Percentiles rank a stretch among this genome's conserved stretches.
phyloP scores from a whole-genome alignment of 2,113 vertebrate genomes.

The Indicator maculatus region DNA sequence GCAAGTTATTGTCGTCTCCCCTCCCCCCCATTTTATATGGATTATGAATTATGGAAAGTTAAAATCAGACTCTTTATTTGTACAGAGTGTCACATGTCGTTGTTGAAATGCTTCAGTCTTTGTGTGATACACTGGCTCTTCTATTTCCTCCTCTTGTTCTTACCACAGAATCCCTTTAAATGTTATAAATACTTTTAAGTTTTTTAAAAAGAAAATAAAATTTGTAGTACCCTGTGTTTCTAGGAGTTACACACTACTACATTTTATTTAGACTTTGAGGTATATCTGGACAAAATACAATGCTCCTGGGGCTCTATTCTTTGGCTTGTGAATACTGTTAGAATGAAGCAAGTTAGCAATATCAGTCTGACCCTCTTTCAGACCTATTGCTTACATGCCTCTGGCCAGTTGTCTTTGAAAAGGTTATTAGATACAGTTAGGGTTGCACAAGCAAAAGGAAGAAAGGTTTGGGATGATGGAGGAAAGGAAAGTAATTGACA shows the following conservation, averaged over 20 bases:
- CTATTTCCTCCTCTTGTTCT: neutral
- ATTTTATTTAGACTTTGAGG: neutral
- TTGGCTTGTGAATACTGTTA: neutral
- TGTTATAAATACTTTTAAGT: neutral
- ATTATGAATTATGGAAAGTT: neutral
- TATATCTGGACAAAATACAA: neutral
- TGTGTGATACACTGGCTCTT: neutral
- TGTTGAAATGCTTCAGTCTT: neutral
- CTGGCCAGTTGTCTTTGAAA: neutral
- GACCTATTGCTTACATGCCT: neutral
- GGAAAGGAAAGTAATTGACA: neutral
- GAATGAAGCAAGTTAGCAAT: neutral
- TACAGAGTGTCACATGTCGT: neutral
- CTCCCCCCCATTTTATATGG: neutral
- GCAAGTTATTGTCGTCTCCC: neutral
- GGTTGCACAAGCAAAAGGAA: neutral
- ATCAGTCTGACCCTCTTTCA: neutral
- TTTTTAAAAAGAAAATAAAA: neutral
- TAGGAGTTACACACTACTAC: neutral
- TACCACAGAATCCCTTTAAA: neutral
- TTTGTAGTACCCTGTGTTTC: neutral
- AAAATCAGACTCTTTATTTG: neutral
- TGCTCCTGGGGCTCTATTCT: neutral
- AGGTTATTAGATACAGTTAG: neutral
- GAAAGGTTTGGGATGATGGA: neutral